Conservation (phyloP, 2,888 invertebrate species). For the Chironomus tentans region DNA sequence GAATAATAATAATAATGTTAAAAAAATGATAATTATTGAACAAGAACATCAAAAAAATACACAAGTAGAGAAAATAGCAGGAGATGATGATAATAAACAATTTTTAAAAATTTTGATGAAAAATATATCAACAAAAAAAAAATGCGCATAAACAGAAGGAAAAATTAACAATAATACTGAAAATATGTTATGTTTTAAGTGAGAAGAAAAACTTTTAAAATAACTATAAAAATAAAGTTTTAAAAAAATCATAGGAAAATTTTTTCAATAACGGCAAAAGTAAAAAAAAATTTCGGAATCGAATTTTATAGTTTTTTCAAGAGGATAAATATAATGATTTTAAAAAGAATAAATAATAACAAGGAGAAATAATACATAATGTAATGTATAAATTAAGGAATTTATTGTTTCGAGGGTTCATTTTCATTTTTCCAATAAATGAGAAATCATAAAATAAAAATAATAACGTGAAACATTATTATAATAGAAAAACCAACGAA, state of each 20-base stretch:
- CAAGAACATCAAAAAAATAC: too few species aligned
- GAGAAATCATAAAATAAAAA: background rate
- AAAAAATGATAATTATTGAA: too few species aligned
- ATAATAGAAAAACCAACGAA: background rate
- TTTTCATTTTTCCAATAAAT: background rate
- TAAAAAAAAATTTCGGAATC: background rate
- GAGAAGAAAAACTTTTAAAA: too few species aligned
- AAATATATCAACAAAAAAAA: too few species aligned
- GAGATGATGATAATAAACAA: too few species aligned
- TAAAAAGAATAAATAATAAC: background rate
- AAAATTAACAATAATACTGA: too few species aligned
- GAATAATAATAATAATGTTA: too few species aligned
- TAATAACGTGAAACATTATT: background rate
- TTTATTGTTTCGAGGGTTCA: background rate
- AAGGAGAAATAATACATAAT: background rate
- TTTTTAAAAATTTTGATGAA: too few species aligned
- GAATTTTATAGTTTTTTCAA: background rate
- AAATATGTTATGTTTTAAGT: too few species aligned
- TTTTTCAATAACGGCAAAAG: background rate
- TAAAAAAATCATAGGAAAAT: background rate
- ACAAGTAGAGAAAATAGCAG: too few species aligned
- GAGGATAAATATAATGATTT: background rate
- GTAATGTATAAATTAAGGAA: background rate
- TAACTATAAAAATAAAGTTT: background rate
- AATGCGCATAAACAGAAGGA: too few species aligned